phyloP scores from a whole-genome alignment of 1,140 invertebrate genomes.

The Drosophila ambigua region DNA sequence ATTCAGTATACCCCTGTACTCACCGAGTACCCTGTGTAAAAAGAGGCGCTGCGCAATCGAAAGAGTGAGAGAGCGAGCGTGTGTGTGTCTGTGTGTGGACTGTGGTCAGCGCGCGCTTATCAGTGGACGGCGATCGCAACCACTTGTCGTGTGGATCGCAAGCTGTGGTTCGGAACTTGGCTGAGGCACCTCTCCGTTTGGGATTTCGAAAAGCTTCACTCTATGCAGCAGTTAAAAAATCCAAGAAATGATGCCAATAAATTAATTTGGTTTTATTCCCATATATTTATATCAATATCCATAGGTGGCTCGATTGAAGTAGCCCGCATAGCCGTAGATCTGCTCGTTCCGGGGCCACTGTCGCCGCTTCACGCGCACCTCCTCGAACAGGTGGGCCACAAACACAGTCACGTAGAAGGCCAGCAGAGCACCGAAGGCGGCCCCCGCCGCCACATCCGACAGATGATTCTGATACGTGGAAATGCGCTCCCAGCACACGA shows the following conservation, averaged over 20 bases:
- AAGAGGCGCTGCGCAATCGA: neutral
- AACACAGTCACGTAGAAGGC: slow-evolving; percentile 53
- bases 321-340: slow-evolving; percentile 74
- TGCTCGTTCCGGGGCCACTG: slow-evolving; percentile 72
- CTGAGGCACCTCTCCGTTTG: neutral
- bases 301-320: slow-evolving; percentile 67
- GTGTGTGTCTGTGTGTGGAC: slow-evolving; percentile 41
- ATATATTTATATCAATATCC: slow-evolving; percentile 35
- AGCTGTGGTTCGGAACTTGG: slow-evolving; percentile 47
- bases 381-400: slow-evolving; percentile 58
- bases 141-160: slow-evolving; percentile 57
- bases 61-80: neutral
- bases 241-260: neutral
- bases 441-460: slow-evolving; percentile 60
- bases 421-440: slow-evolving; percentile 37
- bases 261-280: slow-evolving; percentile 16
- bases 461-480: slow-evolving; percentile 67
- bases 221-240: neutral
- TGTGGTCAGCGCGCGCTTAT: slow-evolving; percentile 27
- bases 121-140: slow-evolving; percentile 8
- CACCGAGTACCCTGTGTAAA: neutral
- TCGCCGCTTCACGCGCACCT: slow-evolving; percentile 63
- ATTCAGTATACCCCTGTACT: no score
- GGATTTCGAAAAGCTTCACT: neutral
- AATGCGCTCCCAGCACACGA: slow-evolving; percentile 64